Conservation (phyloP, 2,888 invertebrate genomes). For the Tetrapedia diversipes region DNA sequence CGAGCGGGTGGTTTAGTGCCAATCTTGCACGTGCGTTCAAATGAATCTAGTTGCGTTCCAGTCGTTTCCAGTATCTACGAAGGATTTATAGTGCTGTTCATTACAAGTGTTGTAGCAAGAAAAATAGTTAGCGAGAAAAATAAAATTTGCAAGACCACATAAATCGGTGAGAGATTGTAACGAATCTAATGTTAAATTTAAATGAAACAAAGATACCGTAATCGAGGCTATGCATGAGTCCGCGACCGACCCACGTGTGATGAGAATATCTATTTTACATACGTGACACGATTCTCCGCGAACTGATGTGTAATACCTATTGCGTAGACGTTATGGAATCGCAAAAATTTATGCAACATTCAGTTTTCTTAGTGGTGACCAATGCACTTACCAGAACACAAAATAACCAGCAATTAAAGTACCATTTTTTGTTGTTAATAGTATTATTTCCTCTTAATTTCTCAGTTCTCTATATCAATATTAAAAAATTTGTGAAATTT, state of each 20-base stretch:
- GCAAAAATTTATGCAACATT: slow-evolving; percentile 20
- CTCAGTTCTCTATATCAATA: neutral
- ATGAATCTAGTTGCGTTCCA: slow-evolving; percentile 56
- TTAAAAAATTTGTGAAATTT: neutral
- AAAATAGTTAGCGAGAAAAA: neutral
- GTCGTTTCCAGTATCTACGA: slow-evolving; percentile 57
- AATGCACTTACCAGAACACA: neutral
- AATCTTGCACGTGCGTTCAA: slow-evolving; percentile 65
- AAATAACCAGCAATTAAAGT: slow-evolving; percentile 30
- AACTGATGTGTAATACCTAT: neutral
- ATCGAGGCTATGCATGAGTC: slow-evolving; percentile 7
- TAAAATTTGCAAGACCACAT: neutral
- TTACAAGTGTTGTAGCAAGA: neutral
- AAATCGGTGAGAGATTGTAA: slow-evolving; percentile 28
- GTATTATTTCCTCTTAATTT: neutral
- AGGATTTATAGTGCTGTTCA: slow-evolving; percentile 36
- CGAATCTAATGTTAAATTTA: neutral
- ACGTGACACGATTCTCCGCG: slow-evolving; percentile 34
- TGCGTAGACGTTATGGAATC: slow-evolving; percentile 29
- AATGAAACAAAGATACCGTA: slow-evolving; percentile 1
- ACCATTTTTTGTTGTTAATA: slow-evolving; percentile 14
- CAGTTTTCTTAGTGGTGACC: slow-evolving; percentile 19
- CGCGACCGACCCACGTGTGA: slow-evolving; percentile 46
- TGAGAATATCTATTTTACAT: slow-evolving; percentile 48
- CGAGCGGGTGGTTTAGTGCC: slow-evolving; percentile 53